phyloP scores from a whole-genome alignment of 2,888 invertebrate species.

The Andrena praecox region DNA sequence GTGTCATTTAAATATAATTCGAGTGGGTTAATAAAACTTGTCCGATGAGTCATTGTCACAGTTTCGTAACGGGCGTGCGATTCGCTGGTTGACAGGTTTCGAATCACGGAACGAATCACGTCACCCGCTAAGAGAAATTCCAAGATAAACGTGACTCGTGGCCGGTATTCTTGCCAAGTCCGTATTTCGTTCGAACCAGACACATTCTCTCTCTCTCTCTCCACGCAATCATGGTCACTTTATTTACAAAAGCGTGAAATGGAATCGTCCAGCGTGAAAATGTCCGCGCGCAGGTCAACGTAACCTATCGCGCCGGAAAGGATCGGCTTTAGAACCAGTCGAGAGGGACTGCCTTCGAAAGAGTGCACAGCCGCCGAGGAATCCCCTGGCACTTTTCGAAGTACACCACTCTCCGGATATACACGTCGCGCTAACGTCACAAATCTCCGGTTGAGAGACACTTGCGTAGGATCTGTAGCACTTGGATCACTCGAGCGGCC shows the following conservation, averaged over 20 bases:
- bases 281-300: too few species aligned
- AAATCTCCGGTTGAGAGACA: background rate
- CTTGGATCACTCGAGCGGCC: background rate
- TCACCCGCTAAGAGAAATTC: background rate
- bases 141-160: background rate
- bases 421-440: background rate
- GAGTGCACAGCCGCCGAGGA: too few species aligned
- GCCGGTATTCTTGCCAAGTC: background rate
- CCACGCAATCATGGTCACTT: background rate
- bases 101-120: background rate
- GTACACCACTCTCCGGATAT: too few species aligned
- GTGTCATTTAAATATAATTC: too few species aligned
- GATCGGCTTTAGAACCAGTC: too few species aligned
- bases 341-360: too few species aligned
- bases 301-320: too few species aligned
- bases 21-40: too few species aligned
- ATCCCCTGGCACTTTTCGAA: too few species aligned
- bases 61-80: background rate
- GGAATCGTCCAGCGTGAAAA: too few species aligned
- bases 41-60: background rate
- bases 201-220: background rate
- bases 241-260: too few species aligned
- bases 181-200: background rate
- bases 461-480: conserved; percentile 1
- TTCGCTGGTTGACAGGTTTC: background rate